A percentile compares a stretch with the other conserved stretches of the same genome.
Conservation (phyloP, 2,888 invertebrate species). For the Slavum lentiscoides region DNA sequence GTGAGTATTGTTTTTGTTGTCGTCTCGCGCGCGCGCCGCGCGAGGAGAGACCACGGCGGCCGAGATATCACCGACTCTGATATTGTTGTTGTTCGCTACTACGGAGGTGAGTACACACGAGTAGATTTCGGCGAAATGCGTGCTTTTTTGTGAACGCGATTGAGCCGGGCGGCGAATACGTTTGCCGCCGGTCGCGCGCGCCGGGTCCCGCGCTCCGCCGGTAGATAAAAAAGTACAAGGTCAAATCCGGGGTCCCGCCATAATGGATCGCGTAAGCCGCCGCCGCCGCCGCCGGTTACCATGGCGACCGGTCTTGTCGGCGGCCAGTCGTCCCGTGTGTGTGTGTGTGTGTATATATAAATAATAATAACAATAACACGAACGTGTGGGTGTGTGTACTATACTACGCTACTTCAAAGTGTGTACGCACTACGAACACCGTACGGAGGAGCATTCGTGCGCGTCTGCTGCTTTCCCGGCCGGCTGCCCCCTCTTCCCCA, state of each 20-base stretch:
- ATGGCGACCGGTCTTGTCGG: conserved; percentile 1
- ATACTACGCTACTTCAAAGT: background rate
- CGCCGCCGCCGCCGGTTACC: conserved; percentile 36
- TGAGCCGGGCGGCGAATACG: background rate
- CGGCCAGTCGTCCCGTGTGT: conserved; percentile 1
- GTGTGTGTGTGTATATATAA: background rate
- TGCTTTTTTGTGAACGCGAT: background rate
- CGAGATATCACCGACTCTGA: background rate
- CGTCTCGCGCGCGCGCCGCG: too few species aligned
- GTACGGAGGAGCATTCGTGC: background rate
- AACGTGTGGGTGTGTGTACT: background rate
- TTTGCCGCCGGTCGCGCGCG: conserved; percentile 30
- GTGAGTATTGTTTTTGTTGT: too few species aligned
- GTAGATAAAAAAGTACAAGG: conserved; percentile 49
- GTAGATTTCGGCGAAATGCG: background rate
- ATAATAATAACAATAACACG: background rate
- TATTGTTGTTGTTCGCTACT: background rate
- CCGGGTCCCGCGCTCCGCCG: conserved; percentile 47
- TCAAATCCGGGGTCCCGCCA: conserved; percentile 49
- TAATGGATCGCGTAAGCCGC: conserved; percentile 51
- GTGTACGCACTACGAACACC: background rate
- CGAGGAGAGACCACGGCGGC: background rate
- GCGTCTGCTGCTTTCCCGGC: background rate
- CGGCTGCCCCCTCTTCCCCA: background rate
- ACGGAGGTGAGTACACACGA: conserved; percentile 18